Base-by-base conservation (phyloP, 2,113 vertebrate genomes). In the Hiodon tergisus region DNA sequence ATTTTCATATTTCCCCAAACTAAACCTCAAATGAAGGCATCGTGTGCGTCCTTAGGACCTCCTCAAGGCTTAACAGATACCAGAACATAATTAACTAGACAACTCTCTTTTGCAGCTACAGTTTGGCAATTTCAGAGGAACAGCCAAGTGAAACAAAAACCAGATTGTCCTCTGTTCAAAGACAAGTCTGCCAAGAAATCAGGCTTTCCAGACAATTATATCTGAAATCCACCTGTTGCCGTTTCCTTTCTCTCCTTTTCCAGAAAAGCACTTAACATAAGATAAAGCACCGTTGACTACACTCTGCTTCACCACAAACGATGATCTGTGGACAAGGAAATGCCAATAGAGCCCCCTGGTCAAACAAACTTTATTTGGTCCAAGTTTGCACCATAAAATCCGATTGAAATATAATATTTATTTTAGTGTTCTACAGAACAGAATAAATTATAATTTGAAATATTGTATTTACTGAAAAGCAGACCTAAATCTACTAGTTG, bases 151-250 rank as follows among this genome's bases (percentile, higher is more conserved):
- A 72, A 72, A 48, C 16, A 7, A 66, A 75, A 75, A 67, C 31
- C 65, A 57, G 54, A 75, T 17, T 58, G 67, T 4, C 54, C 58
- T 69, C 6, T 69, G 47, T 76, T 69, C 10, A 61, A 46, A 16
- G 46, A 71, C 55, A 31, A 65, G 4, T 14, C 52, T 6, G 52
- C 31, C 14, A 63, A 55, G 55, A 68, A 66, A 59, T 61, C 53
- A 50, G 9, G 31, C 58, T 77, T 77, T 72, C 78, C 72, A 80
- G 61, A 73, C 76, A 73, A 60, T 66, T 80, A 66, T 70, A 81
- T 78, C 77, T 70, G 67, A 61, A 63, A 46, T 76, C 61, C 71
- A 81, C 77, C 71, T 76, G 74, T 74, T 73, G 61, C 55, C 70
- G 31, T 71, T 73, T 73, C 73, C 72, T 63, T 62, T 59, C n/a